Evolutionary conservation across 2,797 vertebrate species (phyloP), one percentile per base, ranked within the genome.

Genomic region (Balearica regulorum): DNA sequence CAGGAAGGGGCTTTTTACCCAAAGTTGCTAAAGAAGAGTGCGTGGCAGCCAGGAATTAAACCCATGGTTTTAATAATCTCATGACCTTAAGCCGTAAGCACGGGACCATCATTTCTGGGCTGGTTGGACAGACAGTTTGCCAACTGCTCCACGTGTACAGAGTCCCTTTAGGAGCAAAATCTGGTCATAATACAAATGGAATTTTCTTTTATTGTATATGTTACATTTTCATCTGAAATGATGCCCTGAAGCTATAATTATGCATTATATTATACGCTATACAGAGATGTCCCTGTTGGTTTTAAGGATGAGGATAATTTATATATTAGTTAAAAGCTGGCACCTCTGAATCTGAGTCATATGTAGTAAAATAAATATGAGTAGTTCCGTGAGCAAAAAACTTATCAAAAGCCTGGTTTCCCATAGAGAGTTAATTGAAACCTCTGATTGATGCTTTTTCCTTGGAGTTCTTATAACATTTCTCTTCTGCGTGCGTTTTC

Each of bases 321-420:
- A 86, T 95, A 69, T 93, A 86, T 96, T 94, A 94, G 92, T 94
- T 96, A 96, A 94, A 96, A 95, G 61, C 78, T 91, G 87, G 84
- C 87, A 87, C 48, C 46, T 81, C 84, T 17, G 11, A 87, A 95
- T 94, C 78, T 5, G 57, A 94, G 61, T 87, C 79, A 35, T 43
- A 65, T 13, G 84, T 48, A 43, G 49, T 69, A 75, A 91, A 96
- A 96, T 93, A 94, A 94, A 91, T 69, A 83, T 0, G 24, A 87
- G 48, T 44, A 39, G 57, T 80, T 94, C 75, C 64, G n/a, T 18
- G 54, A 93, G 66, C 57, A 89, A 84, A 87, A 92, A 92, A 65
- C 65, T 91, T 95, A 91, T 58, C 94, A 95, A 95, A 95, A 96
- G 89, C 87, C 53, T 51, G 60, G n/a, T 76, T 97, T 94, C 79